Evolutionary conservation across 2,113 vertebrate species (phyloP).

Genomic region (Mellivora capensis): DNA sequence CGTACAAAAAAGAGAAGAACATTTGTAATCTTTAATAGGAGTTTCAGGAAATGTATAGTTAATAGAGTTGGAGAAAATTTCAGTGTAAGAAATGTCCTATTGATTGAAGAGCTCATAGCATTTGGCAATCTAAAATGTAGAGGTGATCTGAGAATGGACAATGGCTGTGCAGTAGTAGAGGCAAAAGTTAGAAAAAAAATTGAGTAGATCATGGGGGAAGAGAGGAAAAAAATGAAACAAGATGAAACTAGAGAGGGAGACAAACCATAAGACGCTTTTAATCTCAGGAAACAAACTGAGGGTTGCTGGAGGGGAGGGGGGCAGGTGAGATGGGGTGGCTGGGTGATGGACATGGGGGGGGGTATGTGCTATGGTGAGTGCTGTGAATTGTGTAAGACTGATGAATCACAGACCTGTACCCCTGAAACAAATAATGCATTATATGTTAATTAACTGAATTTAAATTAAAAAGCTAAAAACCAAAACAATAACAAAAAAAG

Average conservation of each 20-base stretch:
- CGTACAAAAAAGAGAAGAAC: not conserved
- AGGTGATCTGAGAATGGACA: not conserved
- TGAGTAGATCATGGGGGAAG: not conserved
- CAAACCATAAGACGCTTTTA: too few species aligned
- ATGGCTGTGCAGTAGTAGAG: not conserved
- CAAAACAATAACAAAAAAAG: too few species aligned
- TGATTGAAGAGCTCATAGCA: not conserved
- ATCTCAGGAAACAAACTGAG: too few species aligned
- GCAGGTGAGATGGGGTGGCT: too few species aligned
- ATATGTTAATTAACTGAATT: too few species aligned
- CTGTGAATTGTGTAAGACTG: too few species aligned
- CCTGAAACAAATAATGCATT: too few species aligned
- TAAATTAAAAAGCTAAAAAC: too few species aligned
- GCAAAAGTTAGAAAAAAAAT: not conserved
- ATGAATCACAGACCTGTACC: too few species aligned
- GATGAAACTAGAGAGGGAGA: not conserved
- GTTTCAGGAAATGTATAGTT: not conserved
- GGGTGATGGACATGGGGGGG: too few species aligned
- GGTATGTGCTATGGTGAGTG: too few species aligned
- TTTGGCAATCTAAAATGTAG: not conserved
- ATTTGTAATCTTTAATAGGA: not conserved
- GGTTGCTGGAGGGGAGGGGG: too few species aligned
- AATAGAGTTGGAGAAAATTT: not conserved
- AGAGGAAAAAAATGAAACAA: not conserved
- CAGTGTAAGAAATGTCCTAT: not conserved